A percentile compares a stretch with the other conserved stretches of the same genome.
phyloP scores from a whole-genome alignment of 2,888 invertebrate genomes.

The Hypomecis atomaria region DNA sequence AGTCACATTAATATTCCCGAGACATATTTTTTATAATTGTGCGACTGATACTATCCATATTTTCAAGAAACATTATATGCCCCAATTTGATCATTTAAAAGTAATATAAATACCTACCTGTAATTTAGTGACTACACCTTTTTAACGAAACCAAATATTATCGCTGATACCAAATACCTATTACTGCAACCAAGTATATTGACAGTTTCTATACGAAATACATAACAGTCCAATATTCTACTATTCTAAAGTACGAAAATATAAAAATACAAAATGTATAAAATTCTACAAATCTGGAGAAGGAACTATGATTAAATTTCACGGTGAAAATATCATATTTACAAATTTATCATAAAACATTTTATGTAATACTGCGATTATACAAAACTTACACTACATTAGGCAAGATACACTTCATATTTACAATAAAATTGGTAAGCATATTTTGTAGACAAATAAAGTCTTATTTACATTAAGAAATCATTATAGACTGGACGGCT shows the following conservation, averaged over 20 bases:
- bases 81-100: no score
- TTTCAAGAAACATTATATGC: no score
- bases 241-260: slow-evolving; percentile 14
- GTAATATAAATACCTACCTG: no score
- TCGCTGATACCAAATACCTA: no score
- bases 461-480: slow-evolving; percentile 31
- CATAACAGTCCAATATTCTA: not conserved
- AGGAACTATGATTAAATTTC: slow-evolving; percentile 21
- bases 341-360: slow-evolving; percentile 29
- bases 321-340: slow-evolving; percentile 23
- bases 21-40: no score
- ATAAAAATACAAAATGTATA: slow-evolving; percentile 21
- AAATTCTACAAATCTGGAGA: slow-evolving; percentile 6
- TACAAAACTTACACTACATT: slow-evolving; percentile 23
- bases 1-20: no score
- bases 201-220: no score
- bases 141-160: no score
- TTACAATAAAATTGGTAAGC: slow-evolving; percentile 24
- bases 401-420: slow-evolving; percentile 41
- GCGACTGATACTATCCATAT: no score
- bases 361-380: slow-evolving; percentile 37
- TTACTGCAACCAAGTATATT: no score
- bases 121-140: no score
- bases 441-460: not conserved
- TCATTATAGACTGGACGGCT: not conserved